These are phyloP conservation scores for Vanessa tameamea DNA, from an alignment of 1,140 invertebrate genomes.

Conservation along the genomic window DNA sequence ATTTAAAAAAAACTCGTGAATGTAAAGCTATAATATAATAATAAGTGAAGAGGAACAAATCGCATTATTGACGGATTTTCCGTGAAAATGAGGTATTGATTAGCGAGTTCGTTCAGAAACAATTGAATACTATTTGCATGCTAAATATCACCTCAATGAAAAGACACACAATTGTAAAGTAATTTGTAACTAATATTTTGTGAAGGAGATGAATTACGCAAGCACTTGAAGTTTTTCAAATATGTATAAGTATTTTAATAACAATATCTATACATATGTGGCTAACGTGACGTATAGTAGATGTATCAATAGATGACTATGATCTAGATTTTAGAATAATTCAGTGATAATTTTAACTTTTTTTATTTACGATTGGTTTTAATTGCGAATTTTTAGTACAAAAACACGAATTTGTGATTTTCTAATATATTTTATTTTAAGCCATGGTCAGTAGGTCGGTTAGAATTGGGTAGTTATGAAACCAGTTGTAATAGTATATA, in stretches of 20 bases:
- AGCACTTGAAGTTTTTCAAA: slow-evolving; percentile 21
- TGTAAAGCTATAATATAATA: background rate
- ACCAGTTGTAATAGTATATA: slow-evolving; percentile 2
- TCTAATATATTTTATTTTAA: background rate
- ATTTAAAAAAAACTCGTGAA: too few species aligned
- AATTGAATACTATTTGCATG: slow-evolving; percentile 21
- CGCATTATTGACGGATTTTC: slow-evolving; percentile 19
- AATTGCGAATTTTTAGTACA: too few species aligned
- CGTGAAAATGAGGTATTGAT: slow-evolving; percentile 12
- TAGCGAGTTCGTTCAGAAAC: slow-evolving; percentile 3
- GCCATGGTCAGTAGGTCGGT: slow-evolving; percentile 12
- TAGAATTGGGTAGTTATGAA: slow-evolving; percentile 23
- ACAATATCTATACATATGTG: background rate
- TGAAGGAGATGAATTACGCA: slow-evolving; percentile 3
- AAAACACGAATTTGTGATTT: background rate
- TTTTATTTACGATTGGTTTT: too few species aligned
- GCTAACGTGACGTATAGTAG: too few species aligned
- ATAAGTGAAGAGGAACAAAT: slow-evolving; percentile 21
- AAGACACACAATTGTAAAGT: slow-evolving; percentile 10
- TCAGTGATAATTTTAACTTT: too few species aligned
- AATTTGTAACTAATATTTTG: slow-evolving; percentile 17
- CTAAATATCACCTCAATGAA: slow-evolving; percentile 13
- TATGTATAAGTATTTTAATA: background rate
- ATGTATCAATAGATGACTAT: too few species aligned
- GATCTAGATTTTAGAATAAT: too few species aligned